These are phyloP conservation scores for Dromococcyx pavoninus DNA, from an alignment of 2,797 vertebrate genomes.

Conservation along the genomic window DNA sequence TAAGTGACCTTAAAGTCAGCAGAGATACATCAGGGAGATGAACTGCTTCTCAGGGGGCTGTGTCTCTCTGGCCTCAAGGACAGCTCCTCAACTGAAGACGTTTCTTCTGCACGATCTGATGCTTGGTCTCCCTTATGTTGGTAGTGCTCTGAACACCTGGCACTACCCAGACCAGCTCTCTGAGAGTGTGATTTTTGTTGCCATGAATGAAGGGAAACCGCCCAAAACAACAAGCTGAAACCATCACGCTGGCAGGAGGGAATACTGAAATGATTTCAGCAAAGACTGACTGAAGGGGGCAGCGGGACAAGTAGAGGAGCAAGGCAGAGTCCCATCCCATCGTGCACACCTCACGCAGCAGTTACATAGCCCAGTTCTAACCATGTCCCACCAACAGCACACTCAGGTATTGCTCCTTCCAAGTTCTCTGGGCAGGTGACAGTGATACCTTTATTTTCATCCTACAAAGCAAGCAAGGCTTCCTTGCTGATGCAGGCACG, in stretches of 20 bases:
- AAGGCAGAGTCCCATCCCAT: not conserved
- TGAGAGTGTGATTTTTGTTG: not conserved
- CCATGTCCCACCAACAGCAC: not conserved
- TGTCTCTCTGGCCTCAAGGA: not conserved
- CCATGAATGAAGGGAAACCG: not conserved
- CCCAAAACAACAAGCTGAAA: not conserved
- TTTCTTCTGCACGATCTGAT: not conserved
- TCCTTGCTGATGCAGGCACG: not conserved
- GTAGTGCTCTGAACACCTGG: not conserved
- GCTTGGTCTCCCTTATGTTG: not conserved
- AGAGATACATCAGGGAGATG: not conserved
- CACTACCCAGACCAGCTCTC: not conserved
- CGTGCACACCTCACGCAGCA: accelerated
- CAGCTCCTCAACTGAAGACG: not conserved
- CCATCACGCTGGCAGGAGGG: not conserved
- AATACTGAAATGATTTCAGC: not conserved
- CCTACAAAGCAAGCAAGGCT: not conserved
- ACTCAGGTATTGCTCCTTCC: not conserved
- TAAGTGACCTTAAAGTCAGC: not conserved
- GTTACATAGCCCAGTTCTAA: not conserved
- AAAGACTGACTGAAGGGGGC: not conserved
- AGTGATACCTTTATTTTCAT: not conserved
- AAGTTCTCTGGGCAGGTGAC: not conserved
- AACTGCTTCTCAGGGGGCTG: not conserved
- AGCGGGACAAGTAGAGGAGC: not conserved